Conservation (phyloP, 2,888 invertebrate species). For the Microctonus brassicae region DNA sequence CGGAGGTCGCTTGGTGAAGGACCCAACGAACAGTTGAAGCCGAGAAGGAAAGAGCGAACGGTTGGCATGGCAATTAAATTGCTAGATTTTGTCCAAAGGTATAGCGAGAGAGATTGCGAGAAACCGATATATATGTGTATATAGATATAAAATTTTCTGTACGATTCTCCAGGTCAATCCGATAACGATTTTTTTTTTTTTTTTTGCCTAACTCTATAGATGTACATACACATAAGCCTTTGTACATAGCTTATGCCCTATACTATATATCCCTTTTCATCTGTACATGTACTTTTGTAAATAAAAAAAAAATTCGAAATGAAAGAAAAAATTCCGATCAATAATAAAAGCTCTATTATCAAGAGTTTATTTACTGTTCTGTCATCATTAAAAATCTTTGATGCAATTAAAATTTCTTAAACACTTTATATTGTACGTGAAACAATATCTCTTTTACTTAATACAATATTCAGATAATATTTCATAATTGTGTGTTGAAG, state of each 20-base stretch:
- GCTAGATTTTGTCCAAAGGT: slow-evolving; percentile 41
- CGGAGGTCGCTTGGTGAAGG: slow-evolving; percentile 26
- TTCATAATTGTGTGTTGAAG: neutral
- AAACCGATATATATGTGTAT: neutral
- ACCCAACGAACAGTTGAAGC: slow-evolving; percentile 14
- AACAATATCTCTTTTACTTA: no score
- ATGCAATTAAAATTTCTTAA: neutral
- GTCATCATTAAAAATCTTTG: neutral
- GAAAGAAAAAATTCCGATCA: neutral
- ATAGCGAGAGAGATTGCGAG: neutral
- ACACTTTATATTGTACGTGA: neutral
- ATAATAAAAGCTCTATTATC: neutral
- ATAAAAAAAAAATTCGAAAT: neutral
- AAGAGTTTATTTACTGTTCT: neutral
- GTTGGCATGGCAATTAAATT: slow-evolving; percentile 42
- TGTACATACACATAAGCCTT: neutral
- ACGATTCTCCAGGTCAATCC: neutral
- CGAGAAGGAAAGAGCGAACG: slow-evolving; percentile 14
- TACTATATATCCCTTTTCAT: no score
- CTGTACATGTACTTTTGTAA: no score
- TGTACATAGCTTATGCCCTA: no score
- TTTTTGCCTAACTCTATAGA: neutral
- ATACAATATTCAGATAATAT: no score
- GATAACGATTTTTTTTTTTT: neutral
- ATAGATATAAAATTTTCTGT: neutral